Evolutionary conservation across 2,113 vertebrate genomes (phyloP).

Genomic region (Anguilla japonica): DNA sequence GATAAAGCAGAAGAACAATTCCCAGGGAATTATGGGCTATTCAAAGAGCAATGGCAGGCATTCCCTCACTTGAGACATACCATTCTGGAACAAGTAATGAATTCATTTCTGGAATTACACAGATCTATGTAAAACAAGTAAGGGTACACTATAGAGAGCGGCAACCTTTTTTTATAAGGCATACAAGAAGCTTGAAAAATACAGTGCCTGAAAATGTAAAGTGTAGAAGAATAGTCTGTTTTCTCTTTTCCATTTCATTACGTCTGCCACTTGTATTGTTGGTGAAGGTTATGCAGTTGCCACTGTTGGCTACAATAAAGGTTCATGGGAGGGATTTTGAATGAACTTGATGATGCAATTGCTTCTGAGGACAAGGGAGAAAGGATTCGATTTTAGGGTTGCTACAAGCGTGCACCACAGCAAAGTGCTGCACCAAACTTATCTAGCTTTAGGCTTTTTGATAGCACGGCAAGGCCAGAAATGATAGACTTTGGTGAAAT

Average conservation of each 20-base stretch:
- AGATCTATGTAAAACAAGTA: neutral
- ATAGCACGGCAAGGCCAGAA: neutral
- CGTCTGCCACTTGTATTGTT: too few species aligned
- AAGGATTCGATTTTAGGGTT: neutral
- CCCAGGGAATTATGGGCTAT: conserved; percentile 38
- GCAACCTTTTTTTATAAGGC: neutral
- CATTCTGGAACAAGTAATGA: conserved; percentile 19
- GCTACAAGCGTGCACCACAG: neutral
- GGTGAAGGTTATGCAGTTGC: neutral
- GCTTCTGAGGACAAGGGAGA: neutral
- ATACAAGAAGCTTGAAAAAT: neutral
- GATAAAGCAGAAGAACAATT: conserved; percentile 17
- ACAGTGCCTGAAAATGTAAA: neutral
- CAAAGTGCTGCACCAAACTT: neutral
- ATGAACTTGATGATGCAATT: neutral
- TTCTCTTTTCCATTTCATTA: too few species aligned
- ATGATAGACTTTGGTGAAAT: neutral
- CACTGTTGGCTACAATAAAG: too few species aligned
- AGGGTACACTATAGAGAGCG: neutral
- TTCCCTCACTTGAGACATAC: conserved; percentile 38
- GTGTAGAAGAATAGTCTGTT: too few species aligned
- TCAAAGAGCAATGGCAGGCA: conserved; percentile 41
- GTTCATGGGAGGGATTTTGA: too few species aligned
- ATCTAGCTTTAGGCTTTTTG: neutral
- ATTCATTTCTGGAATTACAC: neutral